phyloP scores from a whole-genome alignment of 2,888 invertebrate genomes.

The Stegana nigrithorax region DNA sequence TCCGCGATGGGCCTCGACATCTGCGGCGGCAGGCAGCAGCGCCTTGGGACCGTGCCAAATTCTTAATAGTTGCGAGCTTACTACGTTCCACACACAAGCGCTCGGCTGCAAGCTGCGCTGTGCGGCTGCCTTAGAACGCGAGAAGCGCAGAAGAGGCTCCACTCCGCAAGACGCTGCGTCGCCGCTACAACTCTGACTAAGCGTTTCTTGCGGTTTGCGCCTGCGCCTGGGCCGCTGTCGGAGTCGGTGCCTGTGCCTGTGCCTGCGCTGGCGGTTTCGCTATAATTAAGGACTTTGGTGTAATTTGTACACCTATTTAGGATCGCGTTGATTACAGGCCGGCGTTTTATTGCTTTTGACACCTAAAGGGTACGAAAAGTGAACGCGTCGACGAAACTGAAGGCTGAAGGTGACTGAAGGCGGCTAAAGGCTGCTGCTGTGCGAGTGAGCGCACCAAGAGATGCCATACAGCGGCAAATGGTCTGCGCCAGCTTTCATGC shows the following conservation, averaged over 20 bases:
- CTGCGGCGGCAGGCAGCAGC: conserved; percentile 35
- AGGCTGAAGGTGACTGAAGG: conserved; percentile 22
- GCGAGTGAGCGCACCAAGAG: conserved; percentile 32
- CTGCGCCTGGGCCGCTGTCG: conserved; percentile 21
- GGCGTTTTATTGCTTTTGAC: conserved; percentile 69
- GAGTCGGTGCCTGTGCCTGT: conserved; percentile 23
- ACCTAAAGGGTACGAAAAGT: conserved; percentile 66
- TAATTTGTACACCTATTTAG: conserved; percentile 69
- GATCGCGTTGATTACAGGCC: conserved; percentile 69
- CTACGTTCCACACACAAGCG: conserved; percentile 38
- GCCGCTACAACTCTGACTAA: neutral
- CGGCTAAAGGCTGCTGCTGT: conserved; percentile 38
- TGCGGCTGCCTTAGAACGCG: conserved; percentile 17
- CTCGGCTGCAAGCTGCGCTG: conserved; percentile 17
- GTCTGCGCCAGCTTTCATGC: too few species aligned
- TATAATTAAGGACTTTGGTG: conserved; percentile 69
- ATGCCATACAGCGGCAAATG: too few species aligned
- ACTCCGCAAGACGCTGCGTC: neutral
- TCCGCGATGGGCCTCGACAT: conserved; percentile 51
- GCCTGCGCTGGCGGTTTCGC: conserved; percentile 61
- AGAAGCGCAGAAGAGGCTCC: conserved; percentile 32
- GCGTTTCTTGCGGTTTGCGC: neutral
- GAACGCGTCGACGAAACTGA: conserved; percentile 28
- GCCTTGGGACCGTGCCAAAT: conserved; percentile 60
- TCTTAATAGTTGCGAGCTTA: conserved; percentile 60